Base-by-base conservation (phyloP, 2,888 invertebrate species). In the Acanthopleura granulata region DNA sequence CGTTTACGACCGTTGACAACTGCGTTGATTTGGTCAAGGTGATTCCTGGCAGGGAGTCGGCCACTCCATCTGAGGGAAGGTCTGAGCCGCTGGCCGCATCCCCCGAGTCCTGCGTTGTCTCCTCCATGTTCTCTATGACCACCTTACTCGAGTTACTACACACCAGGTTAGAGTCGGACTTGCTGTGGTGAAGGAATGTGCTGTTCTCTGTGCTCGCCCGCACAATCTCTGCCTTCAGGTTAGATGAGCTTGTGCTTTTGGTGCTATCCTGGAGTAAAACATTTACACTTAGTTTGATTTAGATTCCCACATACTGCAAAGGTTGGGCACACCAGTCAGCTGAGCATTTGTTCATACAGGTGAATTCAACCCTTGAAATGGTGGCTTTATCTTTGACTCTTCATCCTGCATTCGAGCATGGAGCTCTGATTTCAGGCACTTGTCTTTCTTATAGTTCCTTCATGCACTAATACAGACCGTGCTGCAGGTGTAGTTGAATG, bases 141-240 rank as follows among this genome's bases (percentile, higher is more conserved):
- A 66, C 66, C 25, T 66, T 57, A 18, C 61, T 75, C 75, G 12
- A 78, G 78, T 62, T 81, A 77, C 71, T 82, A 78, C 6, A 78
- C 73, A 78, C 77, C 18, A 81, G 76, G 25, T 81, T 82, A 12
- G 82, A 78, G 74, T 85, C 84, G 0, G 83, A 83, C 69, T 81
- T 81, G 75, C 82, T 82, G 73, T 82, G 81, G 49, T 80, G 29
- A 49, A 81, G 72, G n/a, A 30, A 69, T 71, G 49, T 16, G n/a
- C 30, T 16, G n/a, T 40, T 49, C 4, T 71, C 71, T 4, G n/a
- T 16, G 49, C 71, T 71, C 15, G 49, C 16, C 3, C 71, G 71
- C 1, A 6, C 18, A 49, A 22, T 6, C 18, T 66, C 66, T 1
- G 66, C 27, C 25, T 66, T 66, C 22, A 76, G 72, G 75, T 78